Conservation (phyloP, 2,113 vertebrate genomes). For the Pycnonotus jocosus region DNA sequence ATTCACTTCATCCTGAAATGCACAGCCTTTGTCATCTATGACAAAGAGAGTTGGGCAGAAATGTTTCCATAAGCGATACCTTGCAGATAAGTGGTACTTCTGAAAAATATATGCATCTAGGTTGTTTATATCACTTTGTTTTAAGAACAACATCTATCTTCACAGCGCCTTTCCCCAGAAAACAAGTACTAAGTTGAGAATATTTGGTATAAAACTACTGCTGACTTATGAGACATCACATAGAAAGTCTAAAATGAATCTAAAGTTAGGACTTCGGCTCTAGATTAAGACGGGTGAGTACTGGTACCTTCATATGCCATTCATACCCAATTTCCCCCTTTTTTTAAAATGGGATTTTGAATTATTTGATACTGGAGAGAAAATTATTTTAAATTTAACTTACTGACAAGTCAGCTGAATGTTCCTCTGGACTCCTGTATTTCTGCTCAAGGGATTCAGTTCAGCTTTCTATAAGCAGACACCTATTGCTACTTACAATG, state of each 20-base stretch:
- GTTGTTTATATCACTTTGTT: not conserved
- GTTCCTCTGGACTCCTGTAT: not conserved
- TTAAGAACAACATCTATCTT: not conserved
- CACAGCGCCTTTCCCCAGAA: not conserved
- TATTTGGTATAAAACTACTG: not conserved
- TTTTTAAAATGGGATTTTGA: not conserved
- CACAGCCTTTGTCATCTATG: not conserved
- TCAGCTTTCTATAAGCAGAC: not conserved
- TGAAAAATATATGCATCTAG: not conserved
- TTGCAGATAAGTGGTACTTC: not conserved
- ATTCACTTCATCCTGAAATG: not conserved
- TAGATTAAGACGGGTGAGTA: not conserved
- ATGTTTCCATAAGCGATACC: not conserved
- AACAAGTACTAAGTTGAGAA: not conserved
- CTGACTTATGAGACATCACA: not conserved
- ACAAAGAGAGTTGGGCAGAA: not conserved
- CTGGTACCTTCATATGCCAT: not conserved
- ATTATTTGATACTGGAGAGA: not conserved
- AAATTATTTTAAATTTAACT: not conserved
- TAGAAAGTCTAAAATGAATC: not conserved
- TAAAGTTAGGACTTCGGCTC: not conserved
- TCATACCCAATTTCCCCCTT: rapidly evolving
- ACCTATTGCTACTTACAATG: not conserved
- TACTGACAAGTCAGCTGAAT: not conserved
- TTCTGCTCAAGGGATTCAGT: not conserved